A percentile compares a stretch with the other conserved stretches of the same genome.
Evolutionary conservation across 2,888 invertebrate genomes (phyloP).

Genomic region (Netelia fuscicornis): DNA sequence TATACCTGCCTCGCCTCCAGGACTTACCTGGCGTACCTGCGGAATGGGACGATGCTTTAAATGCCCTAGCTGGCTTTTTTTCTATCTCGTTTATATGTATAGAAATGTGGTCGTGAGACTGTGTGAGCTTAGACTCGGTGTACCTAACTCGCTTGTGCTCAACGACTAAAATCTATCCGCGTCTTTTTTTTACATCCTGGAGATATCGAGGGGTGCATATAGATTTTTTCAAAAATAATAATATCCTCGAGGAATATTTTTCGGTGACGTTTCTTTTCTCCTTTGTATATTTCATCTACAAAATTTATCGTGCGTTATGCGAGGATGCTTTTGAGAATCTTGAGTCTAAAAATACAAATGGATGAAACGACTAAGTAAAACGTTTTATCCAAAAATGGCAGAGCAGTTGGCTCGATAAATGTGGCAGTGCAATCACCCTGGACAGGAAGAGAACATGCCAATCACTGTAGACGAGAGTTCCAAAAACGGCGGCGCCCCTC

Average conservation of each 20-base stretch:
- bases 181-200: too few relatives aligned
- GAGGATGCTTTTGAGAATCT: not conserved
- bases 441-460: not conserved
- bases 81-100: slow-evolving; percentile 1
- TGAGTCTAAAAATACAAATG: not conserved
- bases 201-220: too few relatives aligned
- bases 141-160: not conserved
- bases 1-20: slow-evolving; percentile 47
- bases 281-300: too few relatives aligned
- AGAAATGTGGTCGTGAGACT: slow-evolving; percentile 3
- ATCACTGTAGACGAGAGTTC: slow-evolving; percentile 1
- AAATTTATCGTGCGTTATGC: too few relatives aligned
- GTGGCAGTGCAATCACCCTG: not conserved
- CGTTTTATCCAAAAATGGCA: not conserved
- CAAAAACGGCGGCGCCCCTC: slow-evolving; percentile 31
- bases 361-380: not conserved
- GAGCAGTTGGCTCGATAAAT: not conserved
- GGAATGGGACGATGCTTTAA: slow-evolving; percentile 8
- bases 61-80: slow-evolving; percentile 18
- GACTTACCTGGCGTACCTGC: slow-evolving; percentile 32
- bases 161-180: too few relatives aligned
- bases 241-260: too few relatives aligned
- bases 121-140: not conserved
- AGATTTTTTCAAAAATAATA: too few relatives aligned
- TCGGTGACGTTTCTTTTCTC: too few relatives aligned